Conservation (phyloP, 2,113 vertebrate species). For the Solea solea region DNA sequence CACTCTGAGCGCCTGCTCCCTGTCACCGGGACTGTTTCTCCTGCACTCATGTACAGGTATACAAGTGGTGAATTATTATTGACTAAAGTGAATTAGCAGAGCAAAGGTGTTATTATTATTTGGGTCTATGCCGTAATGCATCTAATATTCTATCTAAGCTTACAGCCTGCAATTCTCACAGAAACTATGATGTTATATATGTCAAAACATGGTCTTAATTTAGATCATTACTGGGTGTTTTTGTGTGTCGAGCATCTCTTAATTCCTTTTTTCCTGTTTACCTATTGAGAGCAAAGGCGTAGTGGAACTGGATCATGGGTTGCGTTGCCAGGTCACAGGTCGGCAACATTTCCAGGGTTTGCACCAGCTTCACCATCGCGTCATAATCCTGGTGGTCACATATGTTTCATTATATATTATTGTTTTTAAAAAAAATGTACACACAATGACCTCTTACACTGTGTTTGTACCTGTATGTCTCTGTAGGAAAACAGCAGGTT, state of each 20-base stretch:
- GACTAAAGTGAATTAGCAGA: no score
- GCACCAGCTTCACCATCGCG: constrained; percentile 95
- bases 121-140: no score
- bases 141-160: no score
- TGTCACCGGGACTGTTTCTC: constrained; percentile 89
- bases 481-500: constrained; percentile 96
- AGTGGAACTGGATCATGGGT: constrained; percentile 97
- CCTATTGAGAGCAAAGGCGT: constrained; percentile 95
- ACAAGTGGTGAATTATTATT: background rate
- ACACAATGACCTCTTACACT: background rate
- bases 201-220: no score
- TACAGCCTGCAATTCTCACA: no score
- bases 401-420: background rate
- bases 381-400: constrained; percentile 88
- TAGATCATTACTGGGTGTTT: no score
- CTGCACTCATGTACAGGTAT: constrained; percentile 62
- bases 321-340: constrained; percentile 93
- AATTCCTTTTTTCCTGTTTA: constrained; percentile 49
- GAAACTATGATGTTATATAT: no score
- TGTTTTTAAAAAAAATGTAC: background rate
- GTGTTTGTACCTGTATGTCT: constrained; percentile 93
- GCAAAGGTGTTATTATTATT: no score
- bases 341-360: constrained; percentile 93
- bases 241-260: no score
- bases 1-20: constrained; percentile 89